Evolutionary conservation across 2,888 invertebrate species (phyloP), one percentile per base, ranked within the genome.

Genomic region (Abscondita cerata): DNA sequence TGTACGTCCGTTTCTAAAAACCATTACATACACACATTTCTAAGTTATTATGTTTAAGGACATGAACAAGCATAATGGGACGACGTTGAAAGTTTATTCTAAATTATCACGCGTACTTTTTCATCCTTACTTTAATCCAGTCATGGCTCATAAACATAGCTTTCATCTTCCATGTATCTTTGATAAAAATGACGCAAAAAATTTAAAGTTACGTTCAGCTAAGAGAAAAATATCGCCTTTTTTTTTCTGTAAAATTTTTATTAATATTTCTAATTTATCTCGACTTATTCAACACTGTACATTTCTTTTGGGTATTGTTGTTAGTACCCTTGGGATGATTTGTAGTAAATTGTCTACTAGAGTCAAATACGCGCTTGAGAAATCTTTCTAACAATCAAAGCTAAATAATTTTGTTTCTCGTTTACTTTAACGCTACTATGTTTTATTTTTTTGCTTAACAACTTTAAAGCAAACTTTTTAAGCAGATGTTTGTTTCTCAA

Each of bases 91-190:
- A 44, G 20, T 12, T 36, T 53, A 59, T 48, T 57, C 52, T 52
- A 57, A 57, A 57, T 52, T 62, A 62, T 57, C 19, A 52, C 47
- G 46, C 19, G 33, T 19, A 44, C 57, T 64, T 60, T 64, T 64
- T 61, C 58, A 61, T 61, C 54, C 58, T 61, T 64, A 64, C 62
- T 54, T 61, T 58, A 62, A 58, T 58, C 58, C 52, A 54, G 47
- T 62, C 65, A 62, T 20, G 55, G 47, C 57, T 57, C 64, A 61
- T 64, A 64, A 59, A 59, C 52, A 59, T 18, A 19, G 44, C 18
- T 44, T 44, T 11, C n/a, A n/a, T n/a, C n/a, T n/a, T n/a, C n/a
- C n/a, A n/a, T 44, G 9, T 36, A n/a, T 11, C 44, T 2, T 44
- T 25, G 15, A 44, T 44, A 44, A 44, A 44, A 19, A 15, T 15